These are phyloP conservation scores for Stegostoma tigrinum DNA, from an alignment of 2,113 vertebrate species.

Conservation along the genomic window DNA sequence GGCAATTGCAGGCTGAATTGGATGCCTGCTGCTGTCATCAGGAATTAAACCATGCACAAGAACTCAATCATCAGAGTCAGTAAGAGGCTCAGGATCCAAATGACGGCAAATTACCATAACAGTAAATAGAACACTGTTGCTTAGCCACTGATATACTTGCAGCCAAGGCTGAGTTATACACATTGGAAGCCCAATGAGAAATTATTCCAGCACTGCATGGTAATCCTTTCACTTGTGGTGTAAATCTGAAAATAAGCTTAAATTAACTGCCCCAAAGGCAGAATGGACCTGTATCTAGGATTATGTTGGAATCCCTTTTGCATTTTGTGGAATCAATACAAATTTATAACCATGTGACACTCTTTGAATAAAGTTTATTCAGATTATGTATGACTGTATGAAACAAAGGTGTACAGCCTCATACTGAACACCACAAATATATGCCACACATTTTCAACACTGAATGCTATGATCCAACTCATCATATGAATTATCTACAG, in stretches of 20 bases:
- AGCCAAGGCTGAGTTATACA: neutral
- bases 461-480: neutral
- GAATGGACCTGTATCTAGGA: neutral
- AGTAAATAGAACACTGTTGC: conserved; percentile 7
- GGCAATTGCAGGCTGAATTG: conserved; percentile 49
- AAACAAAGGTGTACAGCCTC: neutral
- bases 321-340: neutral
- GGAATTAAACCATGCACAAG: conserved; percentile 48
- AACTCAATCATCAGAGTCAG: conserved; percentile 49
- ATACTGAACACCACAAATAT: neutral
- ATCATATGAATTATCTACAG: neutral
- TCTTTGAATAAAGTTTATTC: conserved; percentile 1
- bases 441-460: neutral
- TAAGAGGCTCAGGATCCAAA: neutral
- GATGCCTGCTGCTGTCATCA: conserved; percentile 45
- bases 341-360: neutral
- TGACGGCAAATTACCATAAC: conserved; percentile 5
- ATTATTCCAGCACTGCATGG: neutral
- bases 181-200: neutral
- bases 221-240: neutral
- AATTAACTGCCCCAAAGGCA: neutral
- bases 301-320: neutral
- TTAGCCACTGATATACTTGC: neutral
- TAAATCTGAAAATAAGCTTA: conserved; percentile 8
- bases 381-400: neutral